These are phyloP conservation scores for Sapajus apella DNA, from an alignment of 2,113 vertebrate genomes.

Conservation along the genomic window DNA sequence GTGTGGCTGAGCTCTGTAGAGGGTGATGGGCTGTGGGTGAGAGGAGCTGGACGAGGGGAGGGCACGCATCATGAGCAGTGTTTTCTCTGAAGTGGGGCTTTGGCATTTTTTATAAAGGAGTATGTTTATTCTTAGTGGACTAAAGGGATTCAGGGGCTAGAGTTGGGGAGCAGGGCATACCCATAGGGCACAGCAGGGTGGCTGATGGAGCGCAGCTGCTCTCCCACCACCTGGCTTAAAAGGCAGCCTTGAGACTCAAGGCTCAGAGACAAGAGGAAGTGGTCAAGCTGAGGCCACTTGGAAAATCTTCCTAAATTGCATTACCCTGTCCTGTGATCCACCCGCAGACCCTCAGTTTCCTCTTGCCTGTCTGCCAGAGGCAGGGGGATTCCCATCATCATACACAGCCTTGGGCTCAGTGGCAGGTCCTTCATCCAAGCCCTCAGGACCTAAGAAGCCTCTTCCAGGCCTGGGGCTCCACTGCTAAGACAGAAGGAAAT, in stretches of 20 bases:
- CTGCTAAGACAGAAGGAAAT: not conserved
- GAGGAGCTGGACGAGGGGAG: not conserved
- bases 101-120: slow-evolving; percentile 8
- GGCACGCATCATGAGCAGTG: not conserved
- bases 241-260: not conserved
- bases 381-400: not conserved
- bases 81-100: not conserved
- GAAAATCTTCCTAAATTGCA: slow-evolving; percentile 68
- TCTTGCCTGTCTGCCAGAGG: not conserved
- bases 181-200: not conserved
- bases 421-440: not conserved
- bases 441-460: not conserved
- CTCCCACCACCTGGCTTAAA: not conserved
- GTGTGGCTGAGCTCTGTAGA: slow-evolving; percentile 50
- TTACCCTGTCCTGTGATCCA: slow-evolving; percentile 42
- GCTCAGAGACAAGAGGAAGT: slow-evolving; percentile 65
- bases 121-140: slow-evolving; percentile 12
- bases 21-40: not conserved
- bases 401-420: not conserved
- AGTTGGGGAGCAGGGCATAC: not conserved
- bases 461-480: not conserved
- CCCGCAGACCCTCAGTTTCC: slow-evolving; percentile 41
- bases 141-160: not conserved
- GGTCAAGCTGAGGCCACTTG: slow-evolving; percentile 19
- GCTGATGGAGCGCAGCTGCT: not conserved